Evolutionary conservation across 1,140 invertebrate genomes (phyloP), one percentile per base, ranked within the genome.

Genomic region (Anagrus nilaparvatae): DNA sequence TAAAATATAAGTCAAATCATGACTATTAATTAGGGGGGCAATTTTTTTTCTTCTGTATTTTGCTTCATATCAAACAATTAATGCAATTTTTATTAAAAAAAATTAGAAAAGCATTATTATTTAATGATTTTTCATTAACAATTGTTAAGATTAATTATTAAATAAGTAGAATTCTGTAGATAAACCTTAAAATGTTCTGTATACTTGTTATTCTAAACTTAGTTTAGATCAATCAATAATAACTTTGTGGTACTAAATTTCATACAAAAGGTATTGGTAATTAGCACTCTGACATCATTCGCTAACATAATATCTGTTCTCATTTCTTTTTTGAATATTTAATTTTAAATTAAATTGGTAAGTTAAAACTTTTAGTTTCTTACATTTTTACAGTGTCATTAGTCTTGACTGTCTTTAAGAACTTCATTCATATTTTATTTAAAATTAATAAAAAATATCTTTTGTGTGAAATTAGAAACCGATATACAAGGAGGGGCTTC

Each of bases 401-500:
- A 8, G 16, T 30, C 8, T 30, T n/a, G n/a, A 30, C 5, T 10
- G 7, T 5, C 2, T 30, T 10, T n/a, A 30, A 30, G 5, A 6
- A 10, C 7, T 30, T n/a, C 5, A 30, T 8, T 30, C 16, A 8
- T 30, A 30, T 30, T 13, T n/a, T 30, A 30, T 30, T 30, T 30
- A 8, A 10, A 30, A 30, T 30, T 30, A 37, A 45, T 9, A 24
- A 13, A 34, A 30, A 37, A 39, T 27, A 50, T 10, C 27, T 47
- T 49, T 52, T 47, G 27, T 49, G 24, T 52, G 42, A 44, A 47
- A 48, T 34, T 50, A 65, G 59, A 54, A 57, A 36, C 73, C 78
- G 12, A 77, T 76, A 47, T 71, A 71, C 41, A 70, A 83, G 14
- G 71, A 77, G 14, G 82, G 82, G 27, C 78, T 75, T 59, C 61